Base-by-base conservation (phyloP, 2,797 vertebrate genomes). In the Lagorchestes hirsutus region DNA sequence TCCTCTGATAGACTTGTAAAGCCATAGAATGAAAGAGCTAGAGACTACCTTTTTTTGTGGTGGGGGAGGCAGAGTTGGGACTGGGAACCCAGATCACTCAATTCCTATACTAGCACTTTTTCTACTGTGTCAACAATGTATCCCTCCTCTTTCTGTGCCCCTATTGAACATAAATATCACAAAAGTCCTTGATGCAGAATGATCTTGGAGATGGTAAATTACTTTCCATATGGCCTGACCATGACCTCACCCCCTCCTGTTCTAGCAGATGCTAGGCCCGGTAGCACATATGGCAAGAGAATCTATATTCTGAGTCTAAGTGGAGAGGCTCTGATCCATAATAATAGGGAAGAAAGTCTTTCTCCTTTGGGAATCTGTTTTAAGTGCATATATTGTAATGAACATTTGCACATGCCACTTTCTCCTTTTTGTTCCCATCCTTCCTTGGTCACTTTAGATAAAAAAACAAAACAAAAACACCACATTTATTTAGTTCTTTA, bases 191-290 rank as follows among this genome's bases (percentile, higher is more conserved):
- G 67, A 55, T 54, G 52, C 55, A 92, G 94, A 40, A 96, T 91
- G 40, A 0, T 0, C 58, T 0, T 54, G 56, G 97, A 91, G 92
- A 93, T 55, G 91, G 59, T 12, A 95, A 94, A 97, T 34, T 62
- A 91, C 27, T 67, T 11, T 93, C 95, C 55, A 94, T 93, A 1
- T 29, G 52, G 97, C 96, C 97, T 94, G 96, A 90, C 0, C 6
- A 94, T 97, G 97, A 97, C 97, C 97, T 98, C 74, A 94, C 40
- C 95, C 96, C 96, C 91, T 94, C 92, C 96, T 9, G 96, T 16
- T 29, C 95, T 91, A 93, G 97, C 98, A 98, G 97, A 97, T 98
- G 98, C 96, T 97, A 94, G 96, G 96, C 96, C 93, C 90, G 87
- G 96, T 12, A 0, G 0, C 97, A n/a, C 97, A 97, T 97, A 98